These are phyloP conservation scores for Pangasianodon hypophthalmus DNA, from an alignment of 2,113 vertebrate genomes.

Conservation along the genomic window DNA sequence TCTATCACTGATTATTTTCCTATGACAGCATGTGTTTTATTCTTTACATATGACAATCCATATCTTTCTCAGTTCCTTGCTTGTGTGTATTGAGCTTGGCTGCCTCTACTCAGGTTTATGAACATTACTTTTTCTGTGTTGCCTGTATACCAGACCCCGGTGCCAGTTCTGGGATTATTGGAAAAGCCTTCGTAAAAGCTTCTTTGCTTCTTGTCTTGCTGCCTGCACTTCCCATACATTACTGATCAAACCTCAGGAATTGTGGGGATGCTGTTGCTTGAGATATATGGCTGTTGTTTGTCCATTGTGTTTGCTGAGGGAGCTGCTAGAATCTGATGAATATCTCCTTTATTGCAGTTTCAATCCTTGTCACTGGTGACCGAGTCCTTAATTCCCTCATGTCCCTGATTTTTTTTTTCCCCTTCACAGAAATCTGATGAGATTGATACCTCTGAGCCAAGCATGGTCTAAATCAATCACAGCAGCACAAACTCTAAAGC, in stretches of 20 bases:
- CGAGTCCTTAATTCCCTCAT: neutral
- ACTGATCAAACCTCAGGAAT: neutral
- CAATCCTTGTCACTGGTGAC: neutral
- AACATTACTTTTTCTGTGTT: neutral
- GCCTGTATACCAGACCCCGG: too few species aligned
- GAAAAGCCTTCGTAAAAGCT: neutral
- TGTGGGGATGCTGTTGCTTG: neutral
- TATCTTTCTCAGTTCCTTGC: neutral
- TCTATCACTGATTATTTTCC: neutral
- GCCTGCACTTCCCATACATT: neutral
- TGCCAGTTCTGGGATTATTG: neutral
- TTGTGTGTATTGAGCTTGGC: neutral
- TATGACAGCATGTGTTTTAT: neutral
- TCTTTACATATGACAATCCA: neutral
- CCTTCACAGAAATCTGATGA: neutral
- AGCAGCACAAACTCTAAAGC: neutral
- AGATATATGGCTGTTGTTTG: neutral
- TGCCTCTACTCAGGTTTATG: neutral
- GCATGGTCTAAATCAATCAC: neutral
- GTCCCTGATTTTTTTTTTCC: neutral
- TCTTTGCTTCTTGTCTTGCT: neutral
- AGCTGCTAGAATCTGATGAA: slow-evolving; percentile 21
- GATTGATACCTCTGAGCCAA: neutral
- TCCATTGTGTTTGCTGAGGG: slow-evolving; percentile 1
- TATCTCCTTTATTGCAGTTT: slow-evolving; percentile 16